Evolutionary conservation across 2,888 invertebrate species (phyloP).

Genomic region (Phasia obesa): DNA sequence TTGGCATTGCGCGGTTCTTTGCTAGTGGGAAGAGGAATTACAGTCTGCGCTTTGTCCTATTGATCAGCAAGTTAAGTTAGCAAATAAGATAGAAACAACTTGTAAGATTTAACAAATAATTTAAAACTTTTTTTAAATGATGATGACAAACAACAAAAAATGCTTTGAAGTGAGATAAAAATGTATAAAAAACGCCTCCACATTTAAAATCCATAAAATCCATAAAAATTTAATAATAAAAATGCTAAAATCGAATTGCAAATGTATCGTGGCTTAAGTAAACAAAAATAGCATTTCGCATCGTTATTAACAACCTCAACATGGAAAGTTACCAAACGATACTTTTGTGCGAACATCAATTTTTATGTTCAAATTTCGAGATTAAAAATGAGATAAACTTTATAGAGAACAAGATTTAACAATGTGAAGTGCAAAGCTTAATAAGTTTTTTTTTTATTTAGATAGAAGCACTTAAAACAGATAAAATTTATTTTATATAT

Average conservation of each 20-base stretch:
- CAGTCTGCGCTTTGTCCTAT: too few species aligned
- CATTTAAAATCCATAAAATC: conserved; percentile 7
- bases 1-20: too few species aligned
- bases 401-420: not conserved
- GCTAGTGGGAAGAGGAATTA: too few species aligned
- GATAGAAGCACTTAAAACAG: too few species aligned
- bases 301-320: not conserved
- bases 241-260: conserved; percentile 28
- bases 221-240: conserved; percentile 36
- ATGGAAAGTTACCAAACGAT: conserved; percentile 10
- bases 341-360: not conserved
- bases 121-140: too few species aligned
- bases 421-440: not conserved
- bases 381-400: not conserved
- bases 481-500: too few species aligned
- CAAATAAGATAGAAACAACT: too few species aligned
- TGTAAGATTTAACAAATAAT: too few species aligned
- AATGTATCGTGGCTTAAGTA: conserved; percentile 2
- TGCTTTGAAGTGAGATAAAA: not conserved
- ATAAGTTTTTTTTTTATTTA: too few species aligned
- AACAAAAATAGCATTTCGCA: not conserved
- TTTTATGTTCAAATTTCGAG: not conserved
- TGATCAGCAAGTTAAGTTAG: too few species aligned
- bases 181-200: conserved; percentile 48
- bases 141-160: too few species aligned